Percentiles rank a stretch among this genome's conserved stretches.
phyloP scores from a whole-genome alignment of 2,888 invertebrate genomes.

The Nomada fabriciana region DNA sequence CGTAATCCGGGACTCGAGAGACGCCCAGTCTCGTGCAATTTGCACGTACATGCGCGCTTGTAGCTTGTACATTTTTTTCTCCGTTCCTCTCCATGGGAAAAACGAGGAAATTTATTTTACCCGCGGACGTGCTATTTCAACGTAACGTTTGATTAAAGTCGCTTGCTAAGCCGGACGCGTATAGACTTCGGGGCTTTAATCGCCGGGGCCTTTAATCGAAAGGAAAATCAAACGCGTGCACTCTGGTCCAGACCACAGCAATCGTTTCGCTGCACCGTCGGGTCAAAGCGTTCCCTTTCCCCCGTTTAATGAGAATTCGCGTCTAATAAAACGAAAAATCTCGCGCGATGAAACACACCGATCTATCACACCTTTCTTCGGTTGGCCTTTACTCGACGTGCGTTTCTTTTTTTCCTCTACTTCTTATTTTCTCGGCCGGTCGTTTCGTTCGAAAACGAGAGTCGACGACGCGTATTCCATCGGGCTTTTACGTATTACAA shows the following conservation, averaged over 20 bases:
- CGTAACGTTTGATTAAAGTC: constrained; percentile 11
- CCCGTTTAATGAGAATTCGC: background rate
- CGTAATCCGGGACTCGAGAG: constrained; percentile 20
- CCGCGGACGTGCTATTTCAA: background rate
- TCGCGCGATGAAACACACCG: background rate
- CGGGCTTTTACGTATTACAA: too few species aligned
- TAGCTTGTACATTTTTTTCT: background rate
- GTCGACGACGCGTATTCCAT: too few species aligned
- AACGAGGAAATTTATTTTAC: constrained; percentile 3
- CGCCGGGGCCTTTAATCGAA: background rate
- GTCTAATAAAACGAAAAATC: background rate
- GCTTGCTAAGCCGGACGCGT: background rate
- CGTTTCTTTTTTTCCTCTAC: too few species aligned
- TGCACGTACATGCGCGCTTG: background rate
- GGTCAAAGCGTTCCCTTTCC: constrained; percentile 1
- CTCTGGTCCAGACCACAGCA: background rate
- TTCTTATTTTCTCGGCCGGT: too few species aligned
- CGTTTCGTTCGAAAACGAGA: too few species aligned
- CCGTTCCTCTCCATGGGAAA: background rate
- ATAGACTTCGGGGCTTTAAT: background rate
- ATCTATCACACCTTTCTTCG: background rate
- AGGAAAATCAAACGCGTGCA: background rate
- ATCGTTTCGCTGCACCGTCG: background rate
- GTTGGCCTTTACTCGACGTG: background rate
- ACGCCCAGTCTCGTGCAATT: constrained; percentile 1